Evolutionary conservation across 92 coral and sea anemone species (phyloP).

Genomic region (Diadumene lineata): DNA sequence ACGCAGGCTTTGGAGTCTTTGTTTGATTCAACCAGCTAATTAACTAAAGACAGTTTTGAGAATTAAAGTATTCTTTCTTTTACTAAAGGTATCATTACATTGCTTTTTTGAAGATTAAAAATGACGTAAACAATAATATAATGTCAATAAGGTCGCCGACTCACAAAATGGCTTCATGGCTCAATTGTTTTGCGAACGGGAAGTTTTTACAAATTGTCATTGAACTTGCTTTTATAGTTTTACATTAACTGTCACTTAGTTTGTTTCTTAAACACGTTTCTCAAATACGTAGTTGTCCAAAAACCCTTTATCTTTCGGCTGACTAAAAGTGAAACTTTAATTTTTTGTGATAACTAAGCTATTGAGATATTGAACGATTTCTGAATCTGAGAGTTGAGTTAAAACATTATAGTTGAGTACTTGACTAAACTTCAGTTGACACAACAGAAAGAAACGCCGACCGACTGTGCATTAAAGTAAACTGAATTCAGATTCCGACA

Average conservation of each 20-base stretch:
- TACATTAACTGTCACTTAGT: neutral
- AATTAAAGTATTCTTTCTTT: conserved; percentile 6
- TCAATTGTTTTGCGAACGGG: neutral
- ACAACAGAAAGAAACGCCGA: no score
- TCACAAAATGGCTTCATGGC: conserved; percentile 6
- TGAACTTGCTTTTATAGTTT: neutral
- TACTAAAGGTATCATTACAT: conserved; percentile 19
- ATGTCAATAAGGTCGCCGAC: conserved; percentile 7
- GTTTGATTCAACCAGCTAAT: conserved; percentile 17
- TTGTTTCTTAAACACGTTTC: neutral
- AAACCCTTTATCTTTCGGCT: no score
- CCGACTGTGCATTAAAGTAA: no score
- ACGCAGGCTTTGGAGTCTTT: conserved; percentile 5
- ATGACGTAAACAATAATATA: conserved; percentile 14
- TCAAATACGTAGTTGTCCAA: neutral
- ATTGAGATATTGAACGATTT: no score
- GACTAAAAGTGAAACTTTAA: no score
- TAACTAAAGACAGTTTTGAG: conserved; percentile 12
- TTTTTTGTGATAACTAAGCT: no score
- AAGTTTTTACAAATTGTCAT: neutral
- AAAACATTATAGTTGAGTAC: no score
- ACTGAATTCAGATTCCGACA: no score
- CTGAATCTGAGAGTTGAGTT: no score
- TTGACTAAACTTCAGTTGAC: no score
- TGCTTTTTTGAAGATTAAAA: conserved; percentile 31